Conservation (phyloP, 1,140 invertebrate species). For the Diorhabda carinulata region DNA sequence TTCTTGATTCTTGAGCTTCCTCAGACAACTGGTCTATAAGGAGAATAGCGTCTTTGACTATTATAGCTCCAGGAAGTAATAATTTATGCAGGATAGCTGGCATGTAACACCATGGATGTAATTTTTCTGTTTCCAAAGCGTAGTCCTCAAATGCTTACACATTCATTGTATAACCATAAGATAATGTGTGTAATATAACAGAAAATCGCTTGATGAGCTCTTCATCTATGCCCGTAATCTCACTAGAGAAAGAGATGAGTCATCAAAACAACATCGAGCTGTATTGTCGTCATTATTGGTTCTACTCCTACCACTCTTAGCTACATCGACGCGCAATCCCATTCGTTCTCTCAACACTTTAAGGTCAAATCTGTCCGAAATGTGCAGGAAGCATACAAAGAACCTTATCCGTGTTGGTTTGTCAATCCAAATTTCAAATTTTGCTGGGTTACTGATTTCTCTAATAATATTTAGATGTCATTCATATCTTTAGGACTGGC, state of each 20-base stretch:
- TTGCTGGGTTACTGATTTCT: constrained; percentile 4
- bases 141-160: background rate
- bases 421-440: too few species aligned
- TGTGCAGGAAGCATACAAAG: constrained; percentile 19
- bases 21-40: too few species aligned
- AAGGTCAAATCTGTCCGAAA: constrained; percentile 15
- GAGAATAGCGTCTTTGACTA: too few species aligned
- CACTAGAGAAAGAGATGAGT: constrained; percentile 3
- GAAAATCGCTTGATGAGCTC: background rate
- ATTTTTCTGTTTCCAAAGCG: background rate
- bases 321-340: constrained; percentile 38
- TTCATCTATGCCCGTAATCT: constrained; percentile 13
- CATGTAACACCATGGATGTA: too few species aligned
- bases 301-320: constrained; percentile 40
- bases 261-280: constrained; percentile 5
- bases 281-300: constrained; percentile 44
- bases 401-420: background rate
- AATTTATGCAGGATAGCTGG: too few species aligned
- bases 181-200: background rate
- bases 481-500: constrained; percentile 34
- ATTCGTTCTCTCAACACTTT: constrained; percentile 19
- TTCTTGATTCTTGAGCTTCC: too few species aligned
- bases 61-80: too few species aligned
- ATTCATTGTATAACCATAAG: background rate
- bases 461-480: constrained; percentile 13